phyloP scores from a whole-genome alignment of 1,140 invertebrate genomes.

The Cotesia typhae region DNA sequence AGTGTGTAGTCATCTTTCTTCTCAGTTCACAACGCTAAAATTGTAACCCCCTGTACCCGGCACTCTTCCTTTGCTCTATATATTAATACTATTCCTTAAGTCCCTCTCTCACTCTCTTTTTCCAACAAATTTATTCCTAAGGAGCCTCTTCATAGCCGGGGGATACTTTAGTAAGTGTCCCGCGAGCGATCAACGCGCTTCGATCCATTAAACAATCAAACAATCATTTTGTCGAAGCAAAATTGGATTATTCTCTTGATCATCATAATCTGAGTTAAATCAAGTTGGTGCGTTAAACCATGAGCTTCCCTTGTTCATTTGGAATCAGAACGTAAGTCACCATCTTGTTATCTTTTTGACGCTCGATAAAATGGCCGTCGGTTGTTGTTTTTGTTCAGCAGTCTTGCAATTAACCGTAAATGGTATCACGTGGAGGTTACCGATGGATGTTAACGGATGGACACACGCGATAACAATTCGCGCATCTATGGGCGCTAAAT shows the following conservation, averaged over 20 bases:
- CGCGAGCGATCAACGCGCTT: slow-evolving; percentile 48
- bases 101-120: slow-evolving; percentile 25
- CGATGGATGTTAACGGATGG: background rate
- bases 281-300: no score
- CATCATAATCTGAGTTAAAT: no score
- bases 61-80: slow-evolving; percentile 7
- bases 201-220: background rate
- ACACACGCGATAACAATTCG: background rate
- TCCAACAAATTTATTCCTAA: slow-evolving; percentile 8
- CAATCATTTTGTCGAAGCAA: no score
- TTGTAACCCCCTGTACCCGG: slow-evolving; percentile 48
- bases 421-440: background rate
- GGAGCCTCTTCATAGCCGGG: slow-evolving; percentile 23
- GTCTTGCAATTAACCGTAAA: background rate
- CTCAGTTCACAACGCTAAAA: slow-evolving; percentile 47
- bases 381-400: background rate
- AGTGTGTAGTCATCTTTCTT: background rate
- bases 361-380: slow-evolving; percentile 14
- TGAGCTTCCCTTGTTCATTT: no score
- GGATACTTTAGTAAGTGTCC: slow-evolving; percentile 47
- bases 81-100: slow-evolving; percentile 5
- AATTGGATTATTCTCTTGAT: no score
- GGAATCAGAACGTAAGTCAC: no score
- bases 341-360: no score
- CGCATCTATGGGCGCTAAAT: background rate